These are phyloP conservation scores for Nothobranchius kuhntae DNA, from an alignment of 2,113 vertebrate genomes.

Conservation along the genomic window DNA sequence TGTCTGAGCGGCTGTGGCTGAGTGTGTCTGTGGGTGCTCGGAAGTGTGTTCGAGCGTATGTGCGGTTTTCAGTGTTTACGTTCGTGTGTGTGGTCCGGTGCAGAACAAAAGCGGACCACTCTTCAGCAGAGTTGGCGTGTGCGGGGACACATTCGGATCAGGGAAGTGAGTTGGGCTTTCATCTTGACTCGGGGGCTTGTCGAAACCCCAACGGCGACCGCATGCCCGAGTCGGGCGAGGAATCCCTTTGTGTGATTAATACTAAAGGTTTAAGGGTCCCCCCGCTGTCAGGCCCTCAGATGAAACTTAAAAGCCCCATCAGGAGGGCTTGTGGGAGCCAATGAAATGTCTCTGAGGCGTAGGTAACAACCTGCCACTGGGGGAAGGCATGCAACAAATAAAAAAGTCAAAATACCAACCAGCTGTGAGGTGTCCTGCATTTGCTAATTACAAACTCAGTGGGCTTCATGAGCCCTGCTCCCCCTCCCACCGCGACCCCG, in stretches of 20 bases:
- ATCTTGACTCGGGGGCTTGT: slow-evolving; percentile 45
- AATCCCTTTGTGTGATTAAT: slow-evolving; percentile 66
- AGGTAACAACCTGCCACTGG: slow-evolving; percentile 61
- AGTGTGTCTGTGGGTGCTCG: slow-evolving; percentile 61
- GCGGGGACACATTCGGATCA: slow-evolving; percentile 35
- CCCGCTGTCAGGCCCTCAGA: slow-evolving; percentile 43
- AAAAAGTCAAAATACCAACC: slow-evolving; percentile 64
- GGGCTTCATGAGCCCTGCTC: slow-evolving; percentile 36
- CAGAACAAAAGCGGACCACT: slow-evolving; percentile 62
- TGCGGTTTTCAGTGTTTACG: slow-evolving; percentile 55
- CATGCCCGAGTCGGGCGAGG: slow-evolving; percentile 56
- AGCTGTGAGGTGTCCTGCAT: slow-evolving; percentile 65
- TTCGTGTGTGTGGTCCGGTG: slow-evolving; percentile 59
- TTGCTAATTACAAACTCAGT: slow-evolving; percentile 76
- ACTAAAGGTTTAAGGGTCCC: slow-evolving; percentile 59
- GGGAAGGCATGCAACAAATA: slow-evolving; percentile 47
- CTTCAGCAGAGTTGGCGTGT: slow-evolving; percentile 51
- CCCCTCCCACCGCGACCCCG: slow-evolving; percentile 30
- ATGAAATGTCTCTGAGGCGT: slow-evolving; percentile 42
- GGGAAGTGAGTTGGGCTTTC: slow-evolving; percentile 53
- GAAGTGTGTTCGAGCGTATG: slow-evolving; percentile 43
- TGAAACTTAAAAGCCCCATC: slow-evolving; percentile 23
- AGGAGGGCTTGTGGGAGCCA: slow-evolving; percentile 42
- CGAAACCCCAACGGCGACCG: slow-evolving; percentile 52
- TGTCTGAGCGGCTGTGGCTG: slow-evolving; percentile 56